Percentiles rank a stretch among this genome's conserved stretches.
Conservation (phyloP, 2,888 invertebrate species). For the Leucania comma region DNA sequence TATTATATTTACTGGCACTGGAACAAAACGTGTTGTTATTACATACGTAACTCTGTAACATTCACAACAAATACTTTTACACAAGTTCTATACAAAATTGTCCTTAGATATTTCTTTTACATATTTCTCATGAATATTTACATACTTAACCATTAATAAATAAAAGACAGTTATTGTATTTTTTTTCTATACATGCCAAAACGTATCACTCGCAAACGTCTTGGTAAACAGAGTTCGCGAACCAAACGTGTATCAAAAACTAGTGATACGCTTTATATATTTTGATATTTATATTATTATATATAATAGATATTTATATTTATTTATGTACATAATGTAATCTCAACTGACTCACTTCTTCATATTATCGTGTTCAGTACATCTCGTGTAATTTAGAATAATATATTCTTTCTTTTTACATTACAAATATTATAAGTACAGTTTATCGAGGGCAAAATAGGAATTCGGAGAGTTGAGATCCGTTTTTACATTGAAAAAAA, state of each 20-base stretch:
- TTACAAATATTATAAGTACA: conserved; percentile 69
- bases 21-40: conserved; percentile 68
- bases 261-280: conserved; percentile 67
- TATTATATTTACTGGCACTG: conserved; percentile 69
- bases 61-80: conserved; percentile 81
- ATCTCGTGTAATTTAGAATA: conserved; percentile 55
- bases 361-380: conserved; percentile 60
- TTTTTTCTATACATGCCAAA: conserved; percentile 72
- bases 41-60: conserved; percentile 68
- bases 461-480: conserved; percentile 74
- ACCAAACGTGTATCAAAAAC: conserved; percentile 51
- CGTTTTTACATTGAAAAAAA: conserved; percentile 54
- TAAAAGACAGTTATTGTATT: conserved; percentile 72
- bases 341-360: conserved; percentile 70
- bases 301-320: conserved; percentile 56
- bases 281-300: conserved; percentile 64
- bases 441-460: conserved; percentile 49
- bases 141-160: conserved; percentile 80
- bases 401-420: conserved; percentile 54
- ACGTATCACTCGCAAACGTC: conserved; percentile 65
- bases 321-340: conserved; percentile 72
- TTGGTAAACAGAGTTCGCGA: conserved; percentile 45
- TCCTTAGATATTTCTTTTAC: conserved; percentile 78
- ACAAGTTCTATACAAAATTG: conserved; percentile 83
- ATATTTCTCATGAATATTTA: conserved; percentile 79